Base-by-base conservation (phyloP, 2,797 vertebrate species). In the Trematomus bernacchii region DNA sequence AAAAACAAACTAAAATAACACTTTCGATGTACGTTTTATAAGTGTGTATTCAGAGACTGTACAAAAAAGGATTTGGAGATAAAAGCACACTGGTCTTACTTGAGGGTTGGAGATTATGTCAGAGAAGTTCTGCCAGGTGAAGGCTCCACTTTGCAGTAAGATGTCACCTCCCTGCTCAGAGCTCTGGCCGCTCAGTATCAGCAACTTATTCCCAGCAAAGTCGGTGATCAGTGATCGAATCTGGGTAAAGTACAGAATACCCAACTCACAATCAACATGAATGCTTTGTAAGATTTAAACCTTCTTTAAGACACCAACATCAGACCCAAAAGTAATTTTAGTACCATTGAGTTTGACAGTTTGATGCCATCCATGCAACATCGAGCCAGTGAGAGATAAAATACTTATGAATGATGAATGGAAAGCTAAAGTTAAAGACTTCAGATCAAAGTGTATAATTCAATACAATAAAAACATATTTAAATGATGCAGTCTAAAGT, bases 121-220 rank as follows among this genome's bases (percentile, higher is more conserved):
- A 1, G 92, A 93, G 91, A 99, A 96, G 75, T 96, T 95, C 73
- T 95, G 92, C 87, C 94, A 97, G 66, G 96, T 96, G 90, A 99
- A 97, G 30, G 95, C 94, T 82, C 97, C 97, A 1, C 95, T 94
- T 91, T 97, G 97, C 51, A 99, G 93, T 74, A 96, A 91, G 84
- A 99, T 83, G 80, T 97, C 97, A 79, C 96, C 97, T 79, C 96
- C 96, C 66, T 97, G 96, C 58, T 98, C 97, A 65, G 96, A 96
- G 86, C 94, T 97, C 89, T 97, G 97, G 16, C 98, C 97, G 53
- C 97, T 97, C 73, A 99, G 90, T 68, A 99, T 94, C 72, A 99
- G 87, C 61, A 99, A 91, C 90, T 99, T 99, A 85, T 97, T 92
- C 68, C 92, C 93, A 65, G 98, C 95, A 47, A 89, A 72, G 88